Conservation (phyloP, 2,888 invertebrate species). For the Cryptocephalus primarius region DNA sequence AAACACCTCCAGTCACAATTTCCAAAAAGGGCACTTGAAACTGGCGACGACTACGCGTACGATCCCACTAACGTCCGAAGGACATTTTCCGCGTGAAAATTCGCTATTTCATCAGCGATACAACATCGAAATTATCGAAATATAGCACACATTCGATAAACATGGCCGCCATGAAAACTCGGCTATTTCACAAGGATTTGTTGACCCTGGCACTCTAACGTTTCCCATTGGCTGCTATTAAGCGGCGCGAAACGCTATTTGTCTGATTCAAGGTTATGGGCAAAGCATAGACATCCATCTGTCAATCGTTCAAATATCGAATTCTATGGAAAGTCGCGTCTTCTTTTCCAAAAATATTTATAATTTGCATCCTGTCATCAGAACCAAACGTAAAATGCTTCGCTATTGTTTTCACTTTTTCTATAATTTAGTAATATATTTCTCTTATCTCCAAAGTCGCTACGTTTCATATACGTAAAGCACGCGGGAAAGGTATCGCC, state of each 20-base stretch:
- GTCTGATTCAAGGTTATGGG: slow-evolving; percentile 39
- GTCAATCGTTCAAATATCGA: slow-evolving; percentile 20
- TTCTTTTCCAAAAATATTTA: too few species aligned
- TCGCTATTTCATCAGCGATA: slow-evolving; percentile 15
- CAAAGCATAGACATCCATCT: slow-evolving; percentile 39
- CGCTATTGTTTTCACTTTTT: neutral
- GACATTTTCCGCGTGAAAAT: slow-evolving; percentile 18
- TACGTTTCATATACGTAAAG: too few species aligned
- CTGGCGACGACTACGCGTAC: slow-evolving; percentile 20
- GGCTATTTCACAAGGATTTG: slow-evolving; percentile 41
- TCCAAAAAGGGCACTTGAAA: slow-evolving; percentile 20
- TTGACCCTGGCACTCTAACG: slow-evolving; percentile 38
- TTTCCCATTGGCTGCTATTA: slow-evolving; percentile 32
- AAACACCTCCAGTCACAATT: slow-evolving; percentile 27
- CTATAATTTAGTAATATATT: too few species aligned
- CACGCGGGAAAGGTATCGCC: too few species aligned
- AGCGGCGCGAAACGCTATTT: slow-evolving; percentile 32
- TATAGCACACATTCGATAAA: slow-evolving; percentile 38
- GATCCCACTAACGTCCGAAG: slow-evolving; percentile 16
- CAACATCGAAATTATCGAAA: slow-evolving; percentile 30
- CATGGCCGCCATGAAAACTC: slow-evolving; percentile 40
- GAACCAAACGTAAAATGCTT: too few species aligned
- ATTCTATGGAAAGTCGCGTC: too few species aligned
- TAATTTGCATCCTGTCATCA: too few species aligned
- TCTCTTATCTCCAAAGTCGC: too few species aligned